A percentile compares a stretch with the other conserved stretches of the same genome.
These are phyloP conservation scores for Uria lomvia DNA, from an alignment of 2,113 vertebrate species.

Conservation along the genomic window DNA sequence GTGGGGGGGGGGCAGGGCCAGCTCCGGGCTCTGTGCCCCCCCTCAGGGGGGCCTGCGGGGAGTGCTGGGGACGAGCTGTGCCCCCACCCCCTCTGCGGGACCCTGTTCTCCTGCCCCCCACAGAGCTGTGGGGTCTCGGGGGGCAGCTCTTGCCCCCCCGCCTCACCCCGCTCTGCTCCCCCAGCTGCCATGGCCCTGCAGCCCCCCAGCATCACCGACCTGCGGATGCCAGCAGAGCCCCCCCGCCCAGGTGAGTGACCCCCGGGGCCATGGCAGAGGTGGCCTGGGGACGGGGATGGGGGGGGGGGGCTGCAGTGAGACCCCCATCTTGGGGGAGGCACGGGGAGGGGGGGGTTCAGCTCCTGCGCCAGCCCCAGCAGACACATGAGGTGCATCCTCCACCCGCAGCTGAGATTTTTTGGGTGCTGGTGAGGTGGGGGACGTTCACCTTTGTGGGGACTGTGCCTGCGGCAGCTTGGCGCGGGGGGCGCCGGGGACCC, in stretches of 20 bases:
- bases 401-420: accelerated
- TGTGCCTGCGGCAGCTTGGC: not conserved
- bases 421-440: not conserved
- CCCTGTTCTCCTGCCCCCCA: not conserved
- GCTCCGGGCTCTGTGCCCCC: accelerated
- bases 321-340: not conserved
- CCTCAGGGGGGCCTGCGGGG: not conserved
- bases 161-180: not conserved
- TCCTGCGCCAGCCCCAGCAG: not conserved
- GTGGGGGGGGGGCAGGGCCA: not conserved
- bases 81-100: not conserved
- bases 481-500: no score
- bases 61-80: not conserved
- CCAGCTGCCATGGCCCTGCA: not conserved
- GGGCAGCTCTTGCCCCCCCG: not conserved
- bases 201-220: not conserved
- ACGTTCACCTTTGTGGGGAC: no score
- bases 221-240: not conserved
- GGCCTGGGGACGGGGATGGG: not conserved
- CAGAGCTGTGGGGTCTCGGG: not conserved
- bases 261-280: not conserved
- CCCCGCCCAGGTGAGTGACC: not conserved
- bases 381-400: not conserved
- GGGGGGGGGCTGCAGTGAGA: not conserved
- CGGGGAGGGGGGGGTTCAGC: no score